A percentile compares a stretch with the other conserved stretches of the same genome.
phyloP scores from a whole-genome alignment of 2,113 vertebrate genomes.

The Pagrus major region DNA sequence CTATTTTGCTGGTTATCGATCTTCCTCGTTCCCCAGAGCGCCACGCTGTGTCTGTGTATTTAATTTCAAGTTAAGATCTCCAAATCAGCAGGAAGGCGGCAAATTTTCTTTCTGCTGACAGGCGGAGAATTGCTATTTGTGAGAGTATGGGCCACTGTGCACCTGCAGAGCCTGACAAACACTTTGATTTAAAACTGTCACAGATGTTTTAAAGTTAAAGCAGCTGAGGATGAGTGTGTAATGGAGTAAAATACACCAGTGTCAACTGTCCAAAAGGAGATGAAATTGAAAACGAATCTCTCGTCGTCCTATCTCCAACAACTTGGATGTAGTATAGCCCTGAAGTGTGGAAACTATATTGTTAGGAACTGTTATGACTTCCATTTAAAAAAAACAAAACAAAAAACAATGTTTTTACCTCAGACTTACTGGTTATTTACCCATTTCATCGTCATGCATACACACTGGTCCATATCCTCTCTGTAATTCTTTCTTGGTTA shows the following conservation, averaged over 20 bases:
- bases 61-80: not conserved
- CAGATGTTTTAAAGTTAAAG: not conserved
- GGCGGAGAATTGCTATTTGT: not conserved
- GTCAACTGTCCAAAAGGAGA: not conserved
- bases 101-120: not conserved
- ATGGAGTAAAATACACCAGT: not conserved
- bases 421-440: no score
- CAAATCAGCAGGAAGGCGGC: not conserved
- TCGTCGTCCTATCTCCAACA: not conserved
- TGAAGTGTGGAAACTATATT: not conserved
- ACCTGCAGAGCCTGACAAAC: not conserved
- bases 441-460: no score
- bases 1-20: not conserved
- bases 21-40: not conserved
- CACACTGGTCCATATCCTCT: no score
- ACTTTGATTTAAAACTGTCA: not conserved
- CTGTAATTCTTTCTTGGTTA: no score
- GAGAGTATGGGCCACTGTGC: no score
- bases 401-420: no score
- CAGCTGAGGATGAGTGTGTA: not conserved
- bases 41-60: not conserved
- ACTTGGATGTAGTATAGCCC: no score
- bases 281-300: not conserved
- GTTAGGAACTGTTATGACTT: no score
- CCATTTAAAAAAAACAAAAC: no score